Conservation (phyloP, 2,797 vertebrate genomes). For the Microctenopoma lineatum region DNA sequence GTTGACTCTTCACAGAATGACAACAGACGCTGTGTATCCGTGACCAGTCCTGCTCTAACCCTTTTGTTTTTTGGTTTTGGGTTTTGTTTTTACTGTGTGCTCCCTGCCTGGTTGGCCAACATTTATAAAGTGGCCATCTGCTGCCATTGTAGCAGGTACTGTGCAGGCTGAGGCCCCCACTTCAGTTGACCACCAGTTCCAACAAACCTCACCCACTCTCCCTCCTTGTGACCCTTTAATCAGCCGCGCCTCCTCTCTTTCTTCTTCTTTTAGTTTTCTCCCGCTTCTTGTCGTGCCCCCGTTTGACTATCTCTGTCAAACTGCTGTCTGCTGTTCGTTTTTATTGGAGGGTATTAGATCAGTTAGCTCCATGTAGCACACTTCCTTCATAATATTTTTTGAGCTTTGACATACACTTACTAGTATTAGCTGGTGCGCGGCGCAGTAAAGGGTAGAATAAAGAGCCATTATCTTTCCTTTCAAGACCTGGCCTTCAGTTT, state of each 20-base stretch:
- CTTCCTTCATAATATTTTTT: slow-evolving; percentile 5
- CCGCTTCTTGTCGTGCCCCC: not conserved
- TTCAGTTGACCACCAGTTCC: slow-evolving; percentile 28
- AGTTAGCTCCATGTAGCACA: slow-evolving; percentile 1
- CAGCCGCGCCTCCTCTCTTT: slow-evolving; percentile 22
- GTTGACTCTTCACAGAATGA: slow-evolving; percentile 29
- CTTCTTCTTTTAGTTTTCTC: slow-evolving; percentile 18
- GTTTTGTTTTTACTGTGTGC: slow-evolving; percentile 30
- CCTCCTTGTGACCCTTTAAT: slow-evolving; percentile 32
- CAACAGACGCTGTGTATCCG: slow-evolving; percentile 21
- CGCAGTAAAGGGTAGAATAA: not conserved
- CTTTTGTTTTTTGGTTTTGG: slow-evolving; percentile 49
- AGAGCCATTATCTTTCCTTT: slow-evolving; percentile 14
- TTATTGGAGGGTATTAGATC: not conserved
- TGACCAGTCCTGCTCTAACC: slow-evolving; percentile 45
- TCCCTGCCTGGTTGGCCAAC: slow-evolving; percentile 27
- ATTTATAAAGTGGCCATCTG: slow-evolving; percentile 77
- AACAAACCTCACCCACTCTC: slow-evolving; percentile 20
- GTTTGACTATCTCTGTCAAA: slow-evolving; percentile 7
- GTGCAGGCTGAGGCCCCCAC: slow-evolving; percentile 11
- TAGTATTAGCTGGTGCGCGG: not conserved
- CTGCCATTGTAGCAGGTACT: slow-evolving; percentile 63
- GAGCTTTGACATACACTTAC: slow-evolving; percentile 14
- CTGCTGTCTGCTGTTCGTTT: slow-evolving; percentile 38
- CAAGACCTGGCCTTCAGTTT: slow-evolving; percentile 9